Evolutionary conservation across 1,140 invertebrate genomes (phyloP), one percentile per base, ranked within the genome.

Genomic region (Prorops nasuta): DNA sequence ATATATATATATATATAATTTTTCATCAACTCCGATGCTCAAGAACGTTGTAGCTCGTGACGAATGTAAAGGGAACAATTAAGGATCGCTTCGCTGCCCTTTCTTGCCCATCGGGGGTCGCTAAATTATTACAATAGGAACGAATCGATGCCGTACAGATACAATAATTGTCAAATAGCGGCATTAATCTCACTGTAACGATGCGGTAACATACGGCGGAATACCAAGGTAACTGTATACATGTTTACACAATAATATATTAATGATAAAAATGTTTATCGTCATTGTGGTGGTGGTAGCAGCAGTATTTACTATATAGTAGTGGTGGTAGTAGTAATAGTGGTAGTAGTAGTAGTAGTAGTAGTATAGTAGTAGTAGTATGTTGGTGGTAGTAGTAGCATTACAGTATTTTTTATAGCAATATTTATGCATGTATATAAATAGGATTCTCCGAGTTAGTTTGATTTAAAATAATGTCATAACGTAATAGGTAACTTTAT

Each of bases 401-500:
- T 57, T 63, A 55, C 61, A 67, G 58, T 67, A 64, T 38, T 62
- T 54, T 60, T 56, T 60, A 49, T 53, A 61, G 46, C 51, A 53
- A 42, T 48, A 56, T 53, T 58, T 52, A 55, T 62, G 50, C 58
- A 72, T 57, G 56, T 71, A 71, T 71, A 69, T 74, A 74, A 72
- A 74, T 70, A 74, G 66, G 67, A 61, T 61, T 64, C 42, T 66
- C 64, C 71, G 71, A 58, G 69, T 74, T 72, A 71, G 67, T 72
- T 67, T 67, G 61, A 71, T 72, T 72, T 71, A 71, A 69, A 75
- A 58, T 75, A 72, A 72, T 64, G 62, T 67, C 67, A 63, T 74
- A 74, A 72, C 51, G 59, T 72, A 72, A 72, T 72, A 72, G 66
- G 70, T 72, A 74, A 74, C 72, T 74, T 74, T 66, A 73, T 64